Conservation (phyloP, 2,888 invertebrate species). For the Chymomyza procnemis region DNA sequence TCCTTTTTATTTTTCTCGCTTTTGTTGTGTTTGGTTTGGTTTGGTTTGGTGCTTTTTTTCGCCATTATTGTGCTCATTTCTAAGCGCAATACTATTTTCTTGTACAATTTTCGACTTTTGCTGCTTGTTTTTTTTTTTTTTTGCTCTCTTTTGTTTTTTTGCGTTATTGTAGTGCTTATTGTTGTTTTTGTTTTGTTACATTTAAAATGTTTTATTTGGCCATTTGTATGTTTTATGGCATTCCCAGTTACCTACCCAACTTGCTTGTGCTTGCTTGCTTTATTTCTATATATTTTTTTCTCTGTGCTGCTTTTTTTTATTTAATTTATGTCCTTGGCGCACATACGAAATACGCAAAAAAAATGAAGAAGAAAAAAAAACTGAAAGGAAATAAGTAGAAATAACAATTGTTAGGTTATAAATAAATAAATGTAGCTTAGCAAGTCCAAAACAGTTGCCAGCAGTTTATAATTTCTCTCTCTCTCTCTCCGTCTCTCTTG, state of each 20-base stretch:
- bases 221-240: conserved; percentile 73
- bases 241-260: conserved; percentile 48
- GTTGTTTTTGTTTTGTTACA: conserved; percentile 54
- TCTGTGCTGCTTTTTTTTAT: conserved; percentile 35
- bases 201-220: conserved; percentile 74
- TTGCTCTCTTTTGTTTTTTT: background rate
- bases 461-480: conserved; percentile 36
- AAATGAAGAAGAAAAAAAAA: background rate
- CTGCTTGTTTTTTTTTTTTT: background rate
- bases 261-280: background rate
- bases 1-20: conserved; percentile 8
- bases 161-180: conserved; percentile 6
- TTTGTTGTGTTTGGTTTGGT: no score
- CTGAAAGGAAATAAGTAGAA: background rate
- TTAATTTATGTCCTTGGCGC: conserved; percentile 40
- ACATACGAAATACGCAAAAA: conserved; percentile 13
- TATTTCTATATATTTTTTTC: conserved; percentile 9
- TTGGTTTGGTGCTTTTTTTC: background rate
- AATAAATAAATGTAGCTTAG: conserved; percentile 46
- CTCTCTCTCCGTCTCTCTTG: background rate
- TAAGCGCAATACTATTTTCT: conserved; percentile 1
- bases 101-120: background rate
- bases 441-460: conserved; percentile 43
- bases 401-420: conserved; percentile 28
- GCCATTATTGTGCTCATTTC: background rate